Base-by-base conservation (phyloP, 2,888 invertebrate species). In the Notodonta ziczac region DNA sequence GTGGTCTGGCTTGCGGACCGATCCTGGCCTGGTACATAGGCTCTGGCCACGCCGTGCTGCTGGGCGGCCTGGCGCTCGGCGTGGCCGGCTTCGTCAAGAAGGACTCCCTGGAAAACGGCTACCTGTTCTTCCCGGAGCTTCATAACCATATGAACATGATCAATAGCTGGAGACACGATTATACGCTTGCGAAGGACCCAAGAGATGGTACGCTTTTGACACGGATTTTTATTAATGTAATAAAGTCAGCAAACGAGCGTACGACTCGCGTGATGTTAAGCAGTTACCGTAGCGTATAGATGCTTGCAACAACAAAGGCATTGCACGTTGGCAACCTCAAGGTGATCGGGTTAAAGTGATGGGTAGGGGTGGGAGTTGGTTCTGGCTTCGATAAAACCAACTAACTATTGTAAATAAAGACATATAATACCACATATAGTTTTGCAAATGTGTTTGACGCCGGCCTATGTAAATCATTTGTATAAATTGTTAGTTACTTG, bases 1-100 rank as follows among this genome's bases (percentile, higher is more conserved):
- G 92, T 58, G 93, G 92, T 0, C 7, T 87, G 0, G 85, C 90
- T 0, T 90, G 91, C 58, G 90, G 90, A 0, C 92, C 93, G 0
- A 82, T 91, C 5, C 55, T 83, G 1, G 89, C 84, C 0, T 57
- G 66, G 16, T 91, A 90, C 64, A 16, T 88, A 0, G 78, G 88
- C 2, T 84, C 83, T 3, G 77, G 77, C 50, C 90, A 91, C 69
- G 89, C 82, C 0, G 8, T 90, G 0, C 56, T 91, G 0, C 61
- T 83, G 0, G 91, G 91, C 0, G 89, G 88, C 0, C 4, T 92
- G 0, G 61, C 64, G 0, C 73, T 93, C 0, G 92, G 91, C 0
- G 46, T 80, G 0, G 53, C 69, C 0, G 93, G 76, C 0, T 62
- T 76, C 39, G 51, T 90, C 16, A 91, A 92, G 82, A 93, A 93